Base-by-base conservation (phyloP, 1,140 invertebrate species). In the Papilio aristodemus region DNA sequence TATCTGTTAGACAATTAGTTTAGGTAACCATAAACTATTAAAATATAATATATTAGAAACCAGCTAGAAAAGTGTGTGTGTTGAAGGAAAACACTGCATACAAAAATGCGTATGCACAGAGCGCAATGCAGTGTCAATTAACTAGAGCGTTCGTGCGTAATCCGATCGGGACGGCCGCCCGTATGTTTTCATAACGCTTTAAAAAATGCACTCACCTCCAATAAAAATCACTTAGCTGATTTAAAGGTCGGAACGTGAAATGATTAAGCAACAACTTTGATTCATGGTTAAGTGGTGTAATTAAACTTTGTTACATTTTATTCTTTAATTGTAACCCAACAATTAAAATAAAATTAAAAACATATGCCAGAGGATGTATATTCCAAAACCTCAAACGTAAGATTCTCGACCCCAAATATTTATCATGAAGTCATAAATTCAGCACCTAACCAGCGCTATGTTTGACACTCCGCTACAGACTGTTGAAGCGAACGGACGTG, bases 181-280 rank as follows among this genome's bases (percentile, higher is more conserved):
- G 58, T 60, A 38, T 60, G 58, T 60, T 60, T 36, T 37, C 32
- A 60, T 38, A 37, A 60, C 27, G 36, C 58, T 60, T 60, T 36
- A 14, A 36, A 60, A 60, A 60, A 60, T 38, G 58, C 58, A 60
- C 27, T 38, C 36, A 17, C 27, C 58, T 60, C 9, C 58, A 60
- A 60, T 38, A 38, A 60, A 60, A 60, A 60, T 60, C 58, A 60
- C 36, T 60, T 60, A 60, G 14, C 58, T 19, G n/a, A 6, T 14
- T 17, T 17, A 38, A 38, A 60, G 9, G 58, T 11, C 58, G 58
- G 14, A 60, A 60, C 58, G 36, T 60, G 58, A 10, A 22, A 62
- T 38, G 14, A 62, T 37, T 38, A 14, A 62, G 32, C 59, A 38
- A 62, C 14, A 38, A 59, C 27, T 59, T 59, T 37, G 14, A 38